These are phyloP conservation scores for Ailuropoda melanoleuca DNA, from an alignment of 2,113 vertebrate species.

Conservation along the genomic window DNA sequence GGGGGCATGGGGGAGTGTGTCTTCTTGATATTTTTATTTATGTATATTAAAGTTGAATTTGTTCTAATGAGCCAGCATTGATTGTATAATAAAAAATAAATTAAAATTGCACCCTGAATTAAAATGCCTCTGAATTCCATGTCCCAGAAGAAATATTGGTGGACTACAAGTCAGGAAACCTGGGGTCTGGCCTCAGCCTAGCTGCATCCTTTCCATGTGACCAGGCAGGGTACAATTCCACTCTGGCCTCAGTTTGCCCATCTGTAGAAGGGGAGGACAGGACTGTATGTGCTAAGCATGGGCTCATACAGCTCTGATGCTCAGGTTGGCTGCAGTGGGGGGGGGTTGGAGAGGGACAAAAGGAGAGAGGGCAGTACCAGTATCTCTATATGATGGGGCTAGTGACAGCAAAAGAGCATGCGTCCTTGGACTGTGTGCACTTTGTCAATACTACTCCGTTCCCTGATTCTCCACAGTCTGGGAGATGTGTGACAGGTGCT, in stretches of 20 bases:
- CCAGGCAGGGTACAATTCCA: neutral
- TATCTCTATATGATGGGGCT: neutral
- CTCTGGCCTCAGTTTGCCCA: neutral
- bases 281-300: neutral
- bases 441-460: neutral
- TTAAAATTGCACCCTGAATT: neutral
- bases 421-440: neutral
- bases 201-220: neutral
- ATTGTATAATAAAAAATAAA: neutral
- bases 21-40: neutral
- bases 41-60: conserved; percentile 17
- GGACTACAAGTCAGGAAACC: neutral
- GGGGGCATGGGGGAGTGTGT: neutral
- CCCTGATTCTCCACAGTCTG: neutral
- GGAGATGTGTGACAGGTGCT: neutral
- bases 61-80: neutral
- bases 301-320: neutral
- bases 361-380: neutral
- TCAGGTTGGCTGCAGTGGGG: neutral
- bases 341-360: neutral
- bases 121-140: neutral
- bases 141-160: neutral
- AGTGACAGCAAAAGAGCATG: neutral
- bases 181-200: neutral
- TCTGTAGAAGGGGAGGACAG: neutral